Conservation (phyloP, 2,797 vertebrate species). For the Gymnothorax reevesii region DNA sequence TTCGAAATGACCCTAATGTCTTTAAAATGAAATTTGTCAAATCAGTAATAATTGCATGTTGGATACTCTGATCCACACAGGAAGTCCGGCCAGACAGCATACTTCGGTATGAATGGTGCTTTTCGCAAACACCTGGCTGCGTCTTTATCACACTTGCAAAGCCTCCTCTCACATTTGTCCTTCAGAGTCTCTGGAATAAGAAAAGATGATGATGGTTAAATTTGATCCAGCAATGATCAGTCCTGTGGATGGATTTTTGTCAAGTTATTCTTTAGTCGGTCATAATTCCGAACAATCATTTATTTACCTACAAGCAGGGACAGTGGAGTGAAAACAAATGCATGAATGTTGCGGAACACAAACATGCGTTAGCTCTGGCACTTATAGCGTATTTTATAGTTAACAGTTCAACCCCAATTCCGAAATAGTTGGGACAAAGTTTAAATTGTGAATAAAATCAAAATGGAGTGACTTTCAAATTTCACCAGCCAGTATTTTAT, state of each 20-base stretch:
- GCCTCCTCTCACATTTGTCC: constrained; percentile 67
- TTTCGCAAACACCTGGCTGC: constrained; percentile 66
- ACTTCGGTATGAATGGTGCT: constrained; percentile 62
- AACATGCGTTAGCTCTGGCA: background rate
- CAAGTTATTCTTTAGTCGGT: background rate
- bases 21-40: background rate
- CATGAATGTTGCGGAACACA: background rate
- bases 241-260: background rate
- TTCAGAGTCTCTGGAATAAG: constrained; percentile 63
- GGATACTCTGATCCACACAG: constrained; percentile 63
- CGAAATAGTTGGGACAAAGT: no score
- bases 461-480: no score
- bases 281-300: no score
- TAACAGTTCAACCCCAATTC: background rate
- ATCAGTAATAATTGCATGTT: constrained; percentile 56
- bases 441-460: no score
- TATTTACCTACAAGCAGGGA: background rate
- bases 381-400: background rate
- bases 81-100: constrained; percentile 64
- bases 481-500: no score
- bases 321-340: background rate
- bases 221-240: background rate
- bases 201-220: background rate
- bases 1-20: background rate
- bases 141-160: constrained; percentile 73